These are phyloP conservation scores for Ptiloglossa arizonensis DNA, from an alignment of 1,140 invertebrate genomes.

Conservation along the genomic window DNA sequence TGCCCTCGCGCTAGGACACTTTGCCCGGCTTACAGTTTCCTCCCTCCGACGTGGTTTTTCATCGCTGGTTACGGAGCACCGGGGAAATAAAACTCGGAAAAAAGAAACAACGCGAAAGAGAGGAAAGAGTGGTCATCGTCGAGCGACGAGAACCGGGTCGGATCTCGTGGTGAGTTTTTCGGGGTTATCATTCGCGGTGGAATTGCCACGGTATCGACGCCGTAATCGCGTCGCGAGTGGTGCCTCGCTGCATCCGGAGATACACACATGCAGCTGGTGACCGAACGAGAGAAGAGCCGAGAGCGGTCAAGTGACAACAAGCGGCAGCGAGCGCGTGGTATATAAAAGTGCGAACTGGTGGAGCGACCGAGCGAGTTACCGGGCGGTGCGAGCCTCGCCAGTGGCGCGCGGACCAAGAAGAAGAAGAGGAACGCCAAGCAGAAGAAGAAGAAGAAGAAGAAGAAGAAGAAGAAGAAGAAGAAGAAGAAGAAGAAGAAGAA, in stretches of 20 bases:
- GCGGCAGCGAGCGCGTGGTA: constrained; percentile 16
- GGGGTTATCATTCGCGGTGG: constrained; percentile 52
- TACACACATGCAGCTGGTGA: constrained; percentile 54
- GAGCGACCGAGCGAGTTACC: constrained; percentile 33
- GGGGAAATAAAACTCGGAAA: too few relatives aligned
- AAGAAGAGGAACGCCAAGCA: constrained; percentile 9
- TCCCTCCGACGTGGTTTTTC: too few relatives aligned
- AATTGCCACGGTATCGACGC: constrained; percentile 31
- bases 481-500: neutral
- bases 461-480: neutral
- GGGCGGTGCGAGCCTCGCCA: constrained; percentile 33
- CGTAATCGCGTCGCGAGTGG: constrained; percentile 44
- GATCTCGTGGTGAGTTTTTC: constrained; percentile 38
- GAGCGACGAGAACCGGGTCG: neutral
- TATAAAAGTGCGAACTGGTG: constrained; percentile 46
- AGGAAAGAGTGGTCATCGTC: too few relatives aligned
- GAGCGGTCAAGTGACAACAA: constrained; percentile 43
- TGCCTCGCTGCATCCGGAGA: constrained; percentile 52
- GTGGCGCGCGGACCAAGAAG: constrained; percentile 33
- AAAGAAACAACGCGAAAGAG: too few relatives aligned
- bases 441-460: constrained; percentile 7
- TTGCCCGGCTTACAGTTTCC: too few relatives aligned
- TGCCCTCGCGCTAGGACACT: too few relatives aligned
- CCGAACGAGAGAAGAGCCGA: constrained; percentile 41
- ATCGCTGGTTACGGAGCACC: too few relatives aligned